phyloP scores from a whole-genome alignment of 2,113 vertebrate species.

The Myotis lucifugus region DNA sequence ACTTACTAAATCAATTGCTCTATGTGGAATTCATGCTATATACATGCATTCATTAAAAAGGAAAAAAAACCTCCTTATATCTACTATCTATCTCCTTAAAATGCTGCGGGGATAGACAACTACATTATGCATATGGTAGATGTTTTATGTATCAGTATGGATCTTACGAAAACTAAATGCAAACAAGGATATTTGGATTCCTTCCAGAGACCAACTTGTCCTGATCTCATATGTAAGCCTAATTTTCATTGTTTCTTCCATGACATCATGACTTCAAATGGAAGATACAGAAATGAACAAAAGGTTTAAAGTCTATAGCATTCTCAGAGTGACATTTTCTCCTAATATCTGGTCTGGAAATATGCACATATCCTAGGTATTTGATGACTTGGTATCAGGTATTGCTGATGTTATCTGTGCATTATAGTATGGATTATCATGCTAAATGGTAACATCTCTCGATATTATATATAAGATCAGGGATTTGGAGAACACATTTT shows the following conservation, averaged over 20 bases:
- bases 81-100: neutral
- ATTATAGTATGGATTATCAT: neutral
- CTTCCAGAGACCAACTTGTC: neutral
- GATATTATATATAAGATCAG: neutral
- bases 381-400: neutral
- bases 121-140: neutral
- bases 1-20: neutral
- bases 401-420: neutral
- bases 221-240: neutral
- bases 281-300: neutral
- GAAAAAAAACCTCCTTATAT: neutral
- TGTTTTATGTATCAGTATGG: neutral
- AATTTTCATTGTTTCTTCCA: neutral
- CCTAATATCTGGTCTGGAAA: neutral
- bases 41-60: neutral
- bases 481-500: neutral
- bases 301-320: neutral
- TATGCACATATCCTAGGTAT: neutral
- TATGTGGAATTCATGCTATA: neutral
- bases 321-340: neutral
- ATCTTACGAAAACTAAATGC: slow-evolving; percentile 12
- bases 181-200: neutral
- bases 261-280: neutral
- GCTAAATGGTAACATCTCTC: neutral
- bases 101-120: neutral